These are phyloP conservation scores for Subacronicta megacephala DNA, from an alignment of 2,888 invertebrate species.

Conservation along the genomic window DNA sequence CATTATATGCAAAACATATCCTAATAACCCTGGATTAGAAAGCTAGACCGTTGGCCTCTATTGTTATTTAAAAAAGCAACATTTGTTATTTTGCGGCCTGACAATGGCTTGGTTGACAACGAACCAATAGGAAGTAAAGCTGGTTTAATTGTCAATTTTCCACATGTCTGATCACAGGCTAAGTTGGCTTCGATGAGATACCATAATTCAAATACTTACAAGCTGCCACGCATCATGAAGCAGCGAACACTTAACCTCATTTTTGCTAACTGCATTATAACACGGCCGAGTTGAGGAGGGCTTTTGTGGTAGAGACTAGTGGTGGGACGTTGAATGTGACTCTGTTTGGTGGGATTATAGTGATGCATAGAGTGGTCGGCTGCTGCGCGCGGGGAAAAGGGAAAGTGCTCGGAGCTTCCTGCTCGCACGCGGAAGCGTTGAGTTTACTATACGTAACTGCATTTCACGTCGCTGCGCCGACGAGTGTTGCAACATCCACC, in stretches of 20 bases:
- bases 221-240: slow-evolving; percentile 81
- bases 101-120: slow-evolving; percentile 58
- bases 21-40: slow-evolving; percentile 63
- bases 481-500: slow-evolving; percentile 55
- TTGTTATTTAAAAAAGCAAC: slow-evolving; percentile 62
- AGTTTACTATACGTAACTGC: slow-evolving; percentile 81
- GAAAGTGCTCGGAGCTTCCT: slow-evolving; percentile 87
- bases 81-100: slow-evolving; percentile 63
- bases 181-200: slow-evolving; percentile 65
- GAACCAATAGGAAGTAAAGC: slow-evolving; percentile 59
- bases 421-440: slow-evolving; percentile 86
- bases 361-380: slow-evolving; percentile 82
- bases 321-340: slow-evolving; percentile 47
- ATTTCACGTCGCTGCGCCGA: slow-evolving; percentile 66
- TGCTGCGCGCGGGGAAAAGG: slow-evolving; percentile 88
- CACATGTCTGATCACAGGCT: slow-evolving; percentile 67
- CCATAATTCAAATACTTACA: slow-evolving; percentile 76
- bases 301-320: slow-evolving; percentile 36
- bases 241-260: slow-evolving; percentile 84
- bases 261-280: slow-evolving; percentile 84
- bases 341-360: slow-evolving; percentile 73
- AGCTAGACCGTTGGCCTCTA: slow-evolving; percentile 64
- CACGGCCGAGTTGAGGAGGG: slow-evolving; percentile 63
- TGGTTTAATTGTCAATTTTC: slow-evolving; percentile 57
- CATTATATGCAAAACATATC: slow-evolving; percentile 64